Base-by-base conservation (phyloP, 2,113 vertebrate species). In the Halcyon senegalensis region DNA sequence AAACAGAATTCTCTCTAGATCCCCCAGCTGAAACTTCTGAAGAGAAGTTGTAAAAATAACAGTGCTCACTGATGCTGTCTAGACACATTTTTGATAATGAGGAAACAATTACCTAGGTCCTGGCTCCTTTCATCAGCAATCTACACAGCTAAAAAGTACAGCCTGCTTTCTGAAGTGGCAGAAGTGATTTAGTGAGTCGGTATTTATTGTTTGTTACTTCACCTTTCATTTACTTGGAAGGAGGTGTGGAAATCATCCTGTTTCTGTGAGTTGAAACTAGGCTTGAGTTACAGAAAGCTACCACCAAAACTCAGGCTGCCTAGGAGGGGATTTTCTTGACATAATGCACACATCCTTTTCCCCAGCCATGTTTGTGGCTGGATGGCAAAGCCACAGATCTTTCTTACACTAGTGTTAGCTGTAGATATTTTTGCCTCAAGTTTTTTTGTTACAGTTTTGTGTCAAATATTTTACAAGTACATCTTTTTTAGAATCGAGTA, bases 301-400 rank as follows among this genome's bases (percentile, higher is more conserved):
- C 5, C 24, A 0, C 28, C 27, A 39, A 16, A 64, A 93, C 5
- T 35, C 1, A 2, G 7, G 55, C 37, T 83, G 23, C 24, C 10
- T 24, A 10, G 13, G 39, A 66, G 20, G 16, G 7, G 3, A 16
- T 28, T 48, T 63, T 46, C 58, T 19, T 63, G 43, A 7, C 4
- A 1, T 0, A 5, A 12, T 4, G 4, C 43, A 55, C 2, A 1
- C 10, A 10, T 43, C 27, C 11, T 74, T 88, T 62, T 56, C 2
- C 63, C n/a, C 6, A 3, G 69, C 24, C 1, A 0, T 20, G 8
- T 70, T 69, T 74, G 35, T 84, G 80, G 8, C 51, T 81, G 51
- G 44, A n/a, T 84, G 31, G 31, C 43, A 78, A 78, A 68, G 62
- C 1, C 28, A 11, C 13, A 25, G 2, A 12, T 72, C 19, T 67